These are phyloP conservation scores for Dermatophagoides farinae DNA, from an alignment of 1,140 invertebrate species.

Conservation along the genomic window DNA sequence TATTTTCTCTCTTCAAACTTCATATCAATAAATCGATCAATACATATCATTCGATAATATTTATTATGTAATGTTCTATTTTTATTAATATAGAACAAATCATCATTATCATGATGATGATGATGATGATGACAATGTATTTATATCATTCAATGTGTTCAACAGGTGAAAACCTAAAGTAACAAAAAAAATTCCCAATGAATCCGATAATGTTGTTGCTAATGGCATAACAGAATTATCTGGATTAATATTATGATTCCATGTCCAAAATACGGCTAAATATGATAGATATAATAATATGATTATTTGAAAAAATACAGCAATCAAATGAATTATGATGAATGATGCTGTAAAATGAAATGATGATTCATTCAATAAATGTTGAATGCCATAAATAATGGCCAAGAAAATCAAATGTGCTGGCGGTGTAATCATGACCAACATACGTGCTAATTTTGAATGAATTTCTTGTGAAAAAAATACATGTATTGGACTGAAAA, in stretches of 20 bases:
- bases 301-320: constrained; percentile 28
- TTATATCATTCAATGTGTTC: too few relatives aligned
- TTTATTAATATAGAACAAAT: too few relatives aligned
- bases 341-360: constrained; percentile 22
- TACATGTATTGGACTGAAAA: background rate
- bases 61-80: too few relatives aligned
- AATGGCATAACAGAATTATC: constrained; percentile 46
- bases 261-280: constrained; percentile 31
- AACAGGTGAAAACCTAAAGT: constrained; percentile 24
- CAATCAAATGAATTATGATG: constrained; percentile 28
- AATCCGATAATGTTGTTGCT: constrained; percentile 75
- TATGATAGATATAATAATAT: constrained; percentile 31
- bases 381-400: constrained; percentile 29
- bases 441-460: constrained; percentile 29
- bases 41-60: too few relatives aligned
- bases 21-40: too few relatives aligned
- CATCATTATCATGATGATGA: too few relatives aligned
- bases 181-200: constrained; percentile 66
- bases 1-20: too few relatives aligned
- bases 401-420: constrained; percentile 37
- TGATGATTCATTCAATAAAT: constrained; percentile 24
- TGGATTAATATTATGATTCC: constrained; percentile 30
- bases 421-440: constrained; percentile 42
- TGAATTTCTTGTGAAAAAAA: constrained; percentile 19
- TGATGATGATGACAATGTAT: too few relatives aligned